These are phyloP conservation scores for Lutjanus erythropterus DNA, from an alignment of 2,113 vertebrate species.

Conservation along the genomic window DNA sequence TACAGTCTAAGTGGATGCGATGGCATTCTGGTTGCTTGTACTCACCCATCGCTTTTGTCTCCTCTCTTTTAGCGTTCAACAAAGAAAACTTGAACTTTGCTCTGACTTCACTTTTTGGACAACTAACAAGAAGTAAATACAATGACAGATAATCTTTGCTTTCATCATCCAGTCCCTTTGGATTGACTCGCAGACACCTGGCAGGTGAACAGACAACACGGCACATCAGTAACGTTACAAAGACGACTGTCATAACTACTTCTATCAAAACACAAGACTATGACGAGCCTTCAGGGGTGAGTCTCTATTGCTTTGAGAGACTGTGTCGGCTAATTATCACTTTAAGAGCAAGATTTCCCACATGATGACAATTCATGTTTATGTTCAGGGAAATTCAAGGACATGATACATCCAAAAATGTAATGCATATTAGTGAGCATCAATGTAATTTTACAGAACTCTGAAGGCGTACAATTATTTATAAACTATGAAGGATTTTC, in stretches of 20 bases:
- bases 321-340: conserved; percentile 14
- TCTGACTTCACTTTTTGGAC: conserved; percentile 99
- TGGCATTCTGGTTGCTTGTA: not conserved
- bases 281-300: not conserved
- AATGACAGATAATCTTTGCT: conserved; percentile 99
- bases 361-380: not conserved
- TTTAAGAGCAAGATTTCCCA: not conserved
- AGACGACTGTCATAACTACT: not conserved
- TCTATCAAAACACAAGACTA: conserved; percentile 23
- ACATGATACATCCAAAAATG: too few species aligned
- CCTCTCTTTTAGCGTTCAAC: conserved; percentile 97
- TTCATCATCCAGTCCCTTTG: conserved; percentile 98
- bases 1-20: not conserved
- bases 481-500: not conserved
- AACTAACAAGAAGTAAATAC: conserved; percentile 98
- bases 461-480: not conserved
- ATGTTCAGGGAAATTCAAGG: not conserved
- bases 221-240: conserved; percentile 27
- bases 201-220: conserved; percentile 48
- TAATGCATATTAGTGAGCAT: not conserved
- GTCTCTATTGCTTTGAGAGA: conserved; percentile 11
- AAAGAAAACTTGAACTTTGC: conserved; percentile 99
- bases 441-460: not conserved
- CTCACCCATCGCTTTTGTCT: conserved; percentile 99
- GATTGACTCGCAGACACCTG: conserved; percentile 99